These are phyloP conservation scores for Sarcophaga carnaria DNA, from an alignment of 2,888 invertebrate species.

Conservation along the genomic window DNA sequence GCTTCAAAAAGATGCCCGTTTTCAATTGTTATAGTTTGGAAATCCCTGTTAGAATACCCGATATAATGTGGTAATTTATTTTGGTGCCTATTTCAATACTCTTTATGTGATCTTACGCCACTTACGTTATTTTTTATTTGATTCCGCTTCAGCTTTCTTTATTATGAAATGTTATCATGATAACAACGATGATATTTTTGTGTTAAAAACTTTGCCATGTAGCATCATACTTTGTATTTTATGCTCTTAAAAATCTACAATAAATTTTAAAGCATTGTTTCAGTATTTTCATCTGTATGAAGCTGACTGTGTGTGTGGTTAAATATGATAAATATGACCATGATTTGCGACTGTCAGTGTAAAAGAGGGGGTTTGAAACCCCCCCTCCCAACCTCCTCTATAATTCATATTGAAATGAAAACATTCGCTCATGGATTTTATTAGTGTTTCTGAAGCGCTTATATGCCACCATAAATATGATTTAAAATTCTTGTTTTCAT, in stretches of 20 bases:
- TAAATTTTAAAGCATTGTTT: constrained; percentile 56
- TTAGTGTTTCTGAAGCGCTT: constrained; percentile 39
- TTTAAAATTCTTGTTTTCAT: constrained; percentile 35
- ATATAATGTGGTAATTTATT: no score
- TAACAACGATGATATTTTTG: constrained; percentile 39
- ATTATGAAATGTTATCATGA: neutral
- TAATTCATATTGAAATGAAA: neutral
- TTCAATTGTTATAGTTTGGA: no score
- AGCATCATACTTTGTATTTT: constrained; percentile 19
- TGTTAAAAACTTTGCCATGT: constrained; percentile 34
- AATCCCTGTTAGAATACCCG: no score
- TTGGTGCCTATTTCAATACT: no score
- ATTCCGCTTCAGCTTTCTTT: neutral
- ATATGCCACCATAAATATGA: constrained; percentile 58
- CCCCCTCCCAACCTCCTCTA: no score
- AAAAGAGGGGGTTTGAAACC: no score
- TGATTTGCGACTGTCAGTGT: no score
- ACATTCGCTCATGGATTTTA: neutral
- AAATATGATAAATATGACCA: constrained; percentile 24
- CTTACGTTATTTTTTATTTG: neutral
- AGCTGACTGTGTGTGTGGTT: neutral
- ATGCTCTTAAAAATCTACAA: constrained; percentile 44
- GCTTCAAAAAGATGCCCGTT: no score
- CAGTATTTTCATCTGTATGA: constrained; percentile 26
- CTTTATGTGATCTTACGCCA: neutral